A percentile compares a stretch with the other conserved stretches of the same genome.
phyloP scores from a whole-genome alignment of 2,113 vertebrate genomes.

The Malurus elegans region DNA sequence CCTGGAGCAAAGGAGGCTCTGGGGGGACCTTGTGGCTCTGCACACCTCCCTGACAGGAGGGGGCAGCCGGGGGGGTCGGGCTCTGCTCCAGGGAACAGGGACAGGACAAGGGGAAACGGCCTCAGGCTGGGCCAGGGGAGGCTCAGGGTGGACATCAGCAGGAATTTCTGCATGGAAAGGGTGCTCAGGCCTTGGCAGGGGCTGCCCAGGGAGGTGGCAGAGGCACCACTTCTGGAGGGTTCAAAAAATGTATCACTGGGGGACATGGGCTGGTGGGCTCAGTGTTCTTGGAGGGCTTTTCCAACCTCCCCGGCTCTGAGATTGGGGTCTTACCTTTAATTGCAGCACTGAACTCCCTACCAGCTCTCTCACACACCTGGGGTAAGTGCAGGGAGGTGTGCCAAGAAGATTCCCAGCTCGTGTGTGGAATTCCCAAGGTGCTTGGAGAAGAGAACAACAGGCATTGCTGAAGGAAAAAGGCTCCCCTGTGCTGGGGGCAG shows the following conservation, averaged over 20 bases:
- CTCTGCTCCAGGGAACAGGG: neutral
- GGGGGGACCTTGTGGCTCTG: neutral
- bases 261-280: neutral
- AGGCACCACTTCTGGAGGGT: no score
- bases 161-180: neutral
- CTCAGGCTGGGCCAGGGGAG: neutral
- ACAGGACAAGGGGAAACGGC: neutral
- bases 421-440: neutral
- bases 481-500: neutral
- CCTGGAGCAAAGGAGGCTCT: neutral
- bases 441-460: neutral
- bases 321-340: neutral
- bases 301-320: neutral
- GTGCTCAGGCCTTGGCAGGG: no score
- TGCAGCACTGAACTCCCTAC: neutral
- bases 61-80: neutral
- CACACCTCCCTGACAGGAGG: neutral
- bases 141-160: rapidly evolving
- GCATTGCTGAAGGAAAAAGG: neutral
- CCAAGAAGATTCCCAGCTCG: neutral
- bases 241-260: neutral
- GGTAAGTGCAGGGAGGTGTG: neutral
- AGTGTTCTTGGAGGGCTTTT: neutral
- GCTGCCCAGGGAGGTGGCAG: neutral
- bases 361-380: neutral